Percentiles rank a stretch among this genome's conserved stretches.
phyloP scores from a whole-genome alignment of 2,113 vertebrate genomes.

The Arenaria interpres region DNA sequence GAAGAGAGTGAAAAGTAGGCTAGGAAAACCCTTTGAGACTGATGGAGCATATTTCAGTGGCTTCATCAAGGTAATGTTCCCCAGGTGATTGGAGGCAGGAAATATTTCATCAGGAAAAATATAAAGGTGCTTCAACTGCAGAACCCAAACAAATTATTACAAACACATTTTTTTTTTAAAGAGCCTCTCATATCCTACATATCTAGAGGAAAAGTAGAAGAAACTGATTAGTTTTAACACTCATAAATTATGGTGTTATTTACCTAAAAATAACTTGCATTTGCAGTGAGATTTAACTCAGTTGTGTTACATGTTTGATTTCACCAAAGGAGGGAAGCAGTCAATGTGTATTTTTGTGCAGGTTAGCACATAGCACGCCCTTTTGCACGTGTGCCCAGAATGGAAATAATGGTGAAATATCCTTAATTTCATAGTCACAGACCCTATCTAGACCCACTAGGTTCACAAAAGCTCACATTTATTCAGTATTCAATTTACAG shows the following conservation, averaged over 20 bases:
- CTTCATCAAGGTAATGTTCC: conserved; percentile 91
- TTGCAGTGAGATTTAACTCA: conserved; percentile 81
- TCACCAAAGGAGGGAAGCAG: conserved; percentile 47
- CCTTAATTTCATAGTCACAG: conserved; percentile 47
- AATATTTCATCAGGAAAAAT: conserved; percentile 86
- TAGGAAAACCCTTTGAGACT: conserved; percentile 87
- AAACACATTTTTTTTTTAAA: conserved; percentile 60
- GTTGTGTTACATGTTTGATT: conserved; percentile 78
- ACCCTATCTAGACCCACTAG: conserved; percentile 25
- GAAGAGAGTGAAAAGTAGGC: conserved; percentile 86
- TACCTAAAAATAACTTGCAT: conserved; percentile 78
- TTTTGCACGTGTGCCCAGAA: conserved; percentile 2
- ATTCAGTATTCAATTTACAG: conserved; percentile 66
- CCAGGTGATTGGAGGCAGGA: conserved; percentile 89
- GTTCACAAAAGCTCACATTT: conserved; percentile 60
- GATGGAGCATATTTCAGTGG: conserved; percentile 90
- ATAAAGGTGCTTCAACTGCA: conserved; percentile 80
- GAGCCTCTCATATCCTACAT: conserved; percentile 75
- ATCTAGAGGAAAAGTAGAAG: conserved; percentile 77
- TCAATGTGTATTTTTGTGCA: neutral
- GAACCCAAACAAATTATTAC: conserved; percentile 77
- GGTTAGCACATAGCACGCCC: neutral
- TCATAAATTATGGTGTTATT: conserved; percentile 76
- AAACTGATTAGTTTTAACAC: conserved; percentile 85
- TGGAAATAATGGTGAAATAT: conserved; percentile 56